Evolutionary conservation across 2,888 invertebrate species (phyloP).

Genomic region (Lasioglossum lativentre): DNA sequence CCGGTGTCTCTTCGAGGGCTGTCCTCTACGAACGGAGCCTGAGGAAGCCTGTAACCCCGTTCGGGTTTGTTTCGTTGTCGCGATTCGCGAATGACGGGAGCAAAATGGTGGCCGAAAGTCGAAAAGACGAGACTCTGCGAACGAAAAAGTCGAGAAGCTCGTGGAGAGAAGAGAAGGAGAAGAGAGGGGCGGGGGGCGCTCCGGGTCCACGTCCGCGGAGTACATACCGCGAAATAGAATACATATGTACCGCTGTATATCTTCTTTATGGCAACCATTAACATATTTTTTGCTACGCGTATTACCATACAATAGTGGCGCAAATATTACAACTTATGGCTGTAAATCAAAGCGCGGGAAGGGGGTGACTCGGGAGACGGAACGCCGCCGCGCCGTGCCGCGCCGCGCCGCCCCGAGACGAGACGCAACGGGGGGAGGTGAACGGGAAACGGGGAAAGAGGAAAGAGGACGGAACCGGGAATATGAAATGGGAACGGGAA

Average conservation of each 20-base stretch:
- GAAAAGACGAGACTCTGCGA: constrained; percentile 11
- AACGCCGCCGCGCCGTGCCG: background rate
- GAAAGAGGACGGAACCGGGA: constrained; percentile 51
- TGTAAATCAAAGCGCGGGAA: constrained; percentile 81
- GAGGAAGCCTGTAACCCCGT: too few relatives aligned
- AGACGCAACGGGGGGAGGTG: background rate
- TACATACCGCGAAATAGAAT: constrained; percentile 82
- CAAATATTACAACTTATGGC: constrained; percentile 84
- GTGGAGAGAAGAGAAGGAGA: constrained; percentile 41
- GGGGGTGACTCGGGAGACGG: constrained; percentile 34
- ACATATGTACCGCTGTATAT: constrained; percentile 81
- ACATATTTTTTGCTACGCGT: constrained; percentile 83
- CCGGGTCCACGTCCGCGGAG: background rate
- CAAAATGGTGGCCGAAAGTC: background rate
- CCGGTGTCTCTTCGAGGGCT: background rate
- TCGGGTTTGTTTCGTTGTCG: background rate
- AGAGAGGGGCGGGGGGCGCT: background rate
- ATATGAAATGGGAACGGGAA: constrained; percentile 32
- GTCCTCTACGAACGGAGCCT: background rate
- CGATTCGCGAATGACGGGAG: background rate
- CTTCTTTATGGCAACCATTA: constrained; percentile 84
- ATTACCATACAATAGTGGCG: constrained; percentile 84
- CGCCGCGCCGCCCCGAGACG: background rate
- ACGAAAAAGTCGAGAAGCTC: constrained; percentile 13
- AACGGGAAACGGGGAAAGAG: constrained; percentile 59